phyloP scores from a whole-genome alignment of 2,888 invertebrate species.

The Lymantria monacha region DNA sequence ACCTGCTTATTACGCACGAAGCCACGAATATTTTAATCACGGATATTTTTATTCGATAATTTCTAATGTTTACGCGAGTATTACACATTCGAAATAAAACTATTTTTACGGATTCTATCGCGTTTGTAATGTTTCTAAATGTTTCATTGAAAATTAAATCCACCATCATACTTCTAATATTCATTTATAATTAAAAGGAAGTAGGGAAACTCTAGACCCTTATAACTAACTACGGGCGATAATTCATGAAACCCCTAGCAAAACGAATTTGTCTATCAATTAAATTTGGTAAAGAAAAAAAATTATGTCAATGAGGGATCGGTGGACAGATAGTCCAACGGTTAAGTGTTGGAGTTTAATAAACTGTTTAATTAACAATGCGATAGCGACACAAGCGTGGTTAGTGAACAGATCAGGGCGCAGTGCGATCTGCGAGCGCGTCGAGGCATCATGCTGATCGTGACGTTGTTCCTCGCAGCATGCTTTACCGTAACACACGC shows the following conservation, averaged over 20 bases:
- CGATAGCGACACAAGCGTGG: constrained; percentile 51
- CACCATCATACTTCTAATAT: neutral
- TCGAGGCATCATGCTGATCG: constrained; percentile 60
- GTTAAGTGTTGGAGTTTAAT: constrained; percentile 78
- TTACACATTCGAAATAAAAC: neutral
- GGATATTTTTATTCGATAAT: too few relatives aligned
- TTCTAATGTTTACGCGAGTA: too few relatives aligned
- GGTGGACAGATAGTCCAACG: constrained; percentile 53
- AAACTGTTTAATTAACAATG: constrained; percentile 78
- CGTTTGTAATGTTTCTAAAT: neutral
- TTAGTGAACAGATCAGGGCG: constrained; percentile 35
- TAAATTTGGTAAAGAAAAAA: constrained; percentile 51
- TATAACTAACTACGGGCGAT: constrained; percentile 30
- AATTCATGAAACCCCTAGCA: constrained; percentile 56
- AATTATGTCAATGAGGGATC: constrained; percentile 57
- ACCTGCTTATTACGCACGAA: too few relatives aligned
- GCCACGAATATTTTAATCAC: too few relatives aligned
- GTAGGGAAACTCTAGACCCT: constrained; percentile 5
- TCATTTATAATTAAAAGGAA: constrained; percentile 22
- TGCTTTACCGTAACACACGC: constrained; percentile 37
- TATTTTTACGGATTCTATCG: neutral
- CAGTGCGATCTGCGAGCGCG: constrained; percentile 67
- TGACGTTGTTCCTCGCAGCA: constrained; percentile 39
- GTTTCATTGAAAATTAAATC: neutral
- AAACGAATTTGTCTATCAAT: constrained; percentile 71